These are phyloP conservation scores for Corythoichthys intestinalis DNA, from an alignment of 2,113 vertebrate genomes.

Conservation along the genomic window DNA sequence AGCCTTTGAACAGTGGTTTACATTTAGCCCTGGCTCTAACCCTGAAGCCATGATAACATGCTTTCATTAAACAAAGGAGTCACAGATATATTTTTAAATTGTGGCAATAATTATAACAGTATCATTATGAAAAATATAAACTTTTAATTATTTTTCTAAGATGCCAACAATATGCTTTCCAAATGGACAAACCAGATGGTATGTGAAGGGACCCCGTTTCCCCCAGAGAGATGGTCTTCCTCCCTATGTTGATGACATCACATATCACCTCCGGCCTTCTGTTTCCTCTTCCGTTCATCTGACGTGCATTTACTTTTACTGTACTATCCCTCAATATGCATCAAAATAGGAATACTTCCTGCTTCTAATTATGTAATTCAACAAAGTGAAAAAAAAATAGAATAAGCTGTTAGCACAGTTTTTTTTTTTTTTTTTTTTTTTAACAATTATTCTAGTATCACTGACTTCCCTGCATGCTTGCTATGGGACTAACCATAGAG, in stretches of 20 bases:
- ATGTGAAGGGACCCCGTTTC: slow-evolving; percentile 33
- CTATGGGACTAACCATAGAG: slow-evolving; percentile 11
- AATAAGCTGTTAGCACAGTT: slow-evolving; percentile 15
- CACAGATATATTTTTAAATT: background rate
- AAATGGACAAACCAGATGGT: slow-evolving; percentile 19
- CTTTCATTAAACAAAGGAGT: background rate
- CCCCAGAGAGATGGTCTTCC: slow-evolving; percentile 58
- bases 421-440: slow-evolving; percentile 24
- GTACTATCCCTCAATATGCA: slow-evolving; percentile 32
- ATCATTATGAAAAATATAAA: background rate
- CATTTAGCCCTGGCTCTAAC: background rate
- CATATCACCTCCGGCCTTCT: slow-evolving; percentile 66
- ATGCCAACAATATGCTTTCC: background rate
- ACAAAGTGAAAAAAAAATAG: slow-evolving; percentile 30
- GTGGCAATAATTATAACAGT: background rate
- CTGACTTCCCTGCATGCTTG: slow-evolving; percentile 3
- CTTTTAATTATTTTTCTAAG: background rate
- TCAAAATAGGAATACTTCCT: slow-evolving; percentile 27
- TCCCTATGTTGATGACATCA: slow-evolving; percentile 54
- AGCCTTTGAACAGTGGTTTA: background rate
- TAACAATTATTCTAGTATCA: slow-evolving; percentile 15
- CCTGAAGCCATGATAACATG: background rate
- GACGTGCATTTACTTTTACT: slow-evolving; percentile 30
- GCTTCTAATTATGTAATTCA: slow-evolving; percentile 20
- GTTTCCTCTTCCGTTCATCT: slow-evolving; percentile 68